Conservation (phyloP, 2,888 invertebrate species). For the Copidosoma aretas region DNA sequence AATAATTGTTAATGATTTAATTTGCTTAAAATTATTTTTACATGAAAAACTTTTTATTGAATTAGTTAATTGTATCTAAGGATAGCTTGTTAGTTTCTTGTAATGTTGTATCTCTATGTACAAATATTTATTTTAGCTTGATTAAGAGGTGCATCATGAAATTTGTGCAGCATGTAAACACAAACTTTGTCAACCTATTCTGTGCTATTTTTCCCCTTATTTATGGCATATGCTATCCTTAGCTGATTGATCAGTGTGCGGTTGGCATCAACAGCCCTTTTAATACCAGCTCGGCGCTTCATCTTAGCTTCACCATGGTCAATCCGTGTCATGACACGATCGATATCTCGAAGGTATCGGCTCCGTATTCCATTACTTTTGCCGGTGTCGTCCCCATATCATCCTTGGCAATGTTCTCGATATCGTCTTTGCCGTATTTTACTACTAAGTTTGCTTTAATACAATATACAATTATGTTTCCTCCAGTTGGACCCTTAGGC, state of each 20-base stretch:
- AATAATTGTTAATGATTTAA: no score
- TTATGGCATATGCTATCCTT: constrained; percentile 97
- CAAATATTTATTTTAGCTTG: no score
- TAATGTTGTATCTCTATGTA: no score
- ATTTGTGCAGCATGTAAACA: constrained; percentile 97
- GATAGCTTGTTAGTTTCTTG: no score
- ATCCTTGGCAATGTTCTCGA: constrained; percentile 96
- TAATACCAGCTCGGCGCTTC: constrained; percentile 85
- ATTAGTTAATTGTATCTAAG: no score
- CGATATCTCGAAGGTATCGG: constrained; percentile 94
- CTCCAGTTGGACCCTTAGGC: constrained; percentile 98
- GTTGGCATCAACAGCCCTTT: constrained; percentile 81
- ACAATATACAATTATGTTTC: constrained; percentile 98
- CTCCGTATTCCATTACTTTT: constrained; percentile 96
- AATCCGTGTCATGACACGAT: constrained; percentile 97
- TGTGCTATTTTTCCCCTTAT: constrained; percentile 97
- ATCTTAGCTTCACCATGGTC: constrained; percentile 98
- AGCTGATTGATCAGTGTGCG: constrained; percentile 98
- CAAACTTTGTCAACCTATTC: constrained; percentile 96
- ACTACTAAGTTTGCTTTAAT: constrained; percentile 99
- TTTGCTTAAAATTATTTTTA: no score
- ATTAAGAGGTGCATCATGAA: constrained; percentile 67
- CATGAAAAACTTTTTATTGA: no score
- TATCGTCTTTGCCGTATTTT: constrained; percentile 97
- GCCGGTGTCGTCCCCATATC: constrained; percentile 96